Conservation (phyloP, 2,888 invertebrate species). For the Ptychoptera contaminata region DNA sequence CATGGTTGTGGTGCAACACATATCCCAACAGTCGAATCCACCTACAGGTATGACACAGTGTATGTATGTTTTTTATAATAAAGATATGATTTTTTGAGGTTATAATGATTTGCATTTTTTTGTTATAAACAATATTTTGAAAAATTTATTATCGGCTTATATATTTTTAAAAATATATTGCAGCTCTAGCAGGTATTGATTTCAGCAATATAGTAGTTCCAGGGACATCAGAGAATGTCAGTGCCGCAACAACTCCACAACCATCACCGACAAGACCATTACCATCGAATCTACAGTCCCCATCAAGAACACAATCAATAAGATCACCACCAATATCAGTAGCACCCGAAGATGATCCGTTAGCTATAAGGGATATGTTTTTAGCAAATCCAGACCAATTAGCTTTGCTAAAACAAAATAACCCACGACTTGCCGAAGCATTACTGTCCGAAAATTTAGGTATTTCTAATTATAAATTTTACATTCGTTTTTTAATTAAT, state of each 20-base stretch:
- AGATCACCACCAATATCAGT: conserved; percentile 27
- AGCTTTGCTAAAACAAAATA: conserved; percentile 80
- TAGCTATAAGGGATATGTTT: conserved; percentile 71
- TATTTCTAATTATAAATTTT: background rate
- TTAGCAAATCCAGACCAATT: conserved; percentile 81
- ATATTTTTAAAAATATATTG: too few species aligned
- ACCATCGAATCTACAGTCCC: conserved; percentile 2
- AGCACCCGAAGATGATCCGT: conserved; percentile 62
- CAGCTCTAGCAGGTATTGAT: conserved; percentile 50
- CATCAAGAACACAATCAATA: conserved; percentile 12
- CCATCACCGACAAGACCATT: conserved; percentile 18
- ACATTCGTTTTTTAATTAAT: conserved; percentile 2
- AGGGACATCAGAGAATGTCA: conserved; percentile 18
- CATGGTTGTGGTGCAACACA: conserved; percentile 65
- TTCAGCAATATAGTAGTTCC: conserved; percentile 79
- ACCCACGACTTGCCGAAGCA: conserved; percentile 83
- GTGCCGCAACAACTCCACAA: background rate
- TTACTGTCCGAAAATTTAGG: conserved; percentile 69
- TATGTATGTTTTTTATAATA: too few species aligned
- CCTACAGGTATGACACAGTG: conserved; percentile 1
- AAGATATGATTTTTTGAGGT: too few species aligned
- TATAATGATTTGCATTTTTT: too few species aligned
- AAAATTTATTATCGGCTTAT: too few species aligned
- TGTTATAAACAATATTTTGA: too few species aligned
- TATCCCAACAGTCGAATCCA: conserved; percentile 33